A percentile compares a stretch with the other conserved stretches of the same genome.
phyloP scores from a whole-genome alignment of 2,797 vertebrate genomes.

The Ispidina picta region DNA sequence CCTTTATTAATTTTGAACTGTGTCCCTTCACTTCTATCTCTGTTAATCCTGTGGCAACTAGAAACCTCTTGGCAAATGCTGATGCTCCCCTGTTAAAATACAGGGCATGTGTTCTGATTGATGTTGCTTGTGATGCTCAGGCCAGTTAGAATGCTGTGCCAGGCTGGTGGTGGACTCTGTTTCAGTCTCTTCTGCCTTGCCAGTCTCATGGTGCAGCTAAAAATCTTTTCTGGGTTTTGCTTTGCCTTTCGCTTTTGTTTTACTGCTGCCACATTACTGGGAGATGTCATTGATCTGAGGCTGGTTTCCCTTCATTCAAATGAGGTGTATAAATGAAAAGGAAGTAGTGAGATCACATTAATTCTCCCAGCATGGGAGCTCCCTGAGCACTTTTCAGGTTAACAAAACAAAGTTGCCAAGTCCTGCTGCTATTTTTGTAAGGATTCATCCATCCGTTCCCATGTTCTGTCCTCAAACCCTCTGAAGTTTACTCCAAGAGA shows the following conservation, averaged over 20 bases:
- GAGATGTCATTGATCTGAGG: background rate
- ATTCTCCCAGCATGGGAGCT: constrained; percentile 3
- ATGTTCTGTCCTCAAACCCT: constrained; percentile 13
- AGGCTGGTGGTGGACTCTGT: background rate
- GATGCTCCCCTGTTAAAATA: background rate
- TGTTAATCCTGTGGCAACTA: background rate
- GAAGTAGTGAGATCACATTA: background rate
- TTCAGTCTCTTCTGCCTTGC: background rate
- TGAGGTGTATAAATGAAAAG: constrained; percentile 24
- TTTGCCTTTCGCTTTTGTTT: background rate
- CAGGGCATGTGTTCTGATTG: background rate
- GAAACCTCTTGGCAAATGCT: background rate
- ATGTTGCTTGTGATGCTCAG: background rate
- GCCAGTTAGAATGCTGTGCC: background rate
- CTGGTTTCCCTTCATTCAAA: constrained; percentile 24
- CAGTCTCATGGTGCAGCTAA: background rate
- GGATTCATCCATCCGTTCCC: constrained; percentile 23
- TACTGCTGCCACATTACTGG: background rate
- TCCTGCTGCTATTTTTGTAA: constrained; percentile 1
- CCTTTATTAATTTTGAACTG: background rate
- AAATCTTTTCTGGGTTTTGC: background rate
- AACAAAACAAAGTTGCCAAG: constrained; percentile 2
- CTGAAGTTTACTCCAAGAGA: constrained; percentile 29
- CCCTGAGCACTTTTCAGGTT: constrained; percentile 24
- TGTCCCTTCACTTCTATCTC: background rate